phyloP scores from a whole-genome alignment of 2,113 vertebrate genomes.

The Epinephelus fuscoguttatus region DNA sequence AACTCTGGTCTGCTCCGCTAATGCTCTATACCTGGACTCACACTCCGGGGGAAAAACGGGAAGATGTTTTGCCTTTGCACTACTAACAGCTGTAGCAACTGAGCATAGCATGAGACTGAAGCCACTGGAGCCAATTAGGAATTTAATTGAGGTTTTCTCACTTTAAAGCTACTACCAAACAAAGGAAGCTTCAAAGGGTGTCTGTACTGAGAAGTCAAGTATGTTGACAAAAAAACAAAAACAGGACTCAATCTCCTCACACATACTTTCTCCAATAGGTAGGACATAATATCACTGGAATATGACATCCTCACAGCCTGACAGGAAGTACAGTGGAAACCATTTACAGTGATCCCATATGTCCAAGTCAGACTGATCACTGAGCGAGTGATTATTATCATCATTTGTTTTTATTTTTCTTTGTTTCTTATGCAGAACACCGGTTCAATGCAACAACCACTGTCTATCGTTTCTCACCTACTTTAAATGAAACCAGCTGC shows the following conservation, averaged over 20 bases:
- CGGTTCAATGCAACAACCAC: too few species aligned
- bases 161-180: slow-evolving; percentile 5
- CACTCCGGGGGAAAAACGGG: background rate
- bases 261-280: background rate
- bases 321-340: background rate
- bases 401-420: too few species aligned
- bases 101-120: background rate
- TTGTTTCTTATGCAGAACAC: too few species aligned
- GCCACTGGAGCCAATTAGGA: slow-evolving; percentile 30
- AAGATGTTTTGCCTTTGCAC: slow-evolving; percentile 19
- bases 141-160: background rate
- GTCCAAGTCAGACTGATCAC: too few species aligned
- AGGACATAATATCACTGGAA: background rate
- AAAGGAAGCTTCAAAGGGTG: background rate
- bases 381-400: too few species aligned
- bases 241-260: background rate
- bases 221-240: background rate
- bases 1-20: slow-evolving; percentile 33
- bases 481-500: too few species aligned
- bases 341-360: too few species aligned
- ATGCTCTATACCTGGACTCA: background rate
- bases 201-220: background rate
- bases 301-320: background rate
- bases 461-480: too few species aligned
- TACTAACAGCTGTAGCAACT: background rate